phyloP scores from a whole-genome alignment of 2,797 vertebrate genomes.

The Spheniscus humboldti region DNA sequence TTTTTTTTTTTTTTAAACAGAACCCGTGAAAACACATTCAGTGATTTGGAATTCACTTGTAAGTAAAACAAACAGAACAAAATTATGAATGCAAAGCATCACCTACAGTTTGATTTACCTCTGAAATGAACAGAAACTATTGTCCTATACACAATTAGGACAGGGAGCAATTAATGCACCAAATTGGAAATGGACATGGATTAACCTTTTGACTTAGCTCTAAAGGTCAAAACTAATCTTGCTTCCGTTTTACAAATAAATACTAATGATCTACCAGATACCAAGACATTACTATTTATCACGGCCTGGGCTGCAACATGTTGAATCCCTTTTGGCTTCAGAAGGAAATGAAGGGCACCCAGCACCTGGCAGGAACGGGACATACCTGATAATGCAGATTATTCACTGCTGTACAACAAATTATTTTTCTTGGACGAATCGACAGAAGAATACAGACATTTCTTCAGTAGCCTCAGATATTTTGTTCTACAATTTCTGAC shows the following conservation, averaged over 20 bases:
- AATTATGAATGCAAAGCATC: conserved; percentile 7
- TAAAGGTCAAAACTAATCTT: conserved; percentile 49
- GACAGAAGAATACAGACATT: not conserved
- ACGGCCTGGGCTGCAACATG: not conserved
- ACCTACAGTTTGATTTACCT: conserved; percentile 4
- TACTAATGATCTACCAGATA: conserved; percentile 29
- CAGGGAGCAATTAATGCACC: conserved; percentile 16
- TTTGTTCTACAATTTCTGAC: not conserved
- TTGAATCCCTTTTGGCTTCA: not conserved
- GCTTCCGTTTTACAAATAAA: conserved; percentile 21
- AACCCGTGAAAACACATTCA: not conserved
- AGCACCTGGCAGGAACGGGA: not conserved
- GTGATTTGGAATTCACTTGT: not conserved
- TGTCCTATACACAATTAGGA: conserved; percentile 18
- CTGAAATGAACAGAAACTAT: conserved; percentile 17
- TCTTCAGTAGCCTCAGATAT: not conserved
- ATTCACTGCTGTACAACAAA: not conserved
- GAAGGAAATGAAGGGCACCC: conserved; percentile 21
- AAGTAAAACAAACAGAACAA: not conserved
- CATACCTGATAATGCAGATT: not conserved
- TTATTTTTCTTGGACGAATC: not conserved
- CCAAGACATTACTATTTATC: conserved; percentile 22
- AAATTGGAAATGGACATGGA: conserved; percentile 32
- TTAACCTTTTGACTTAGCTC: conserved; percentile 28
- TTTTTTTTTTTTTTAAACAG: not conserved